Percentiles rank a stretch among this genome's conserved stretches.
Conservation (phyloP, 1,140 invertebrate species). For the Pogonomyrmex barbatus region DNA sequence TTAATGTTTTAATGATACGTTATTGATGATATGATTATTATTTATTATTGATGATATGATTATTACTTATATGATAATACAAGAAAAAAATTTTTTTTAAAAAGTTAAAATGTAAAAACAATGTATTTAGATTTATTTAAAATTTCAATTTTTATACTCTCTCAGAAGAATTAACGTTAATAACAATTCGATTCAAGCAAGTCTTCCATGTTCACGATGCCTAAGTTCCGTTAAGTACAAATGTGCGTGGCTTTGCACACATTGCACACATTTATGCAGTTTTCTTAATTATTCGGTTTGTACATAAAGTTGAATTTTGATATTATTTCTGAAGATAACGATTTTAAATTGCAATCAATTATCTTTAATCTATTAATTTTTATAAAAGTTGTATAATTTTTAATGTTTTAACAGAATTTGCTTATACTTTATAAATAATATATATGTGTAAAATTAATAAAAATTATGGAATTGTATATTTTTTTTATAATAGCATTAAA, state of each 20-base stretch:
- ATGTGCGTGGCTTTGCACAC: constrained; percentile 24
- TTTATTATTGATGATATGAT: not conserved
- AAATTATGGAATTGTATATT: not conserved
- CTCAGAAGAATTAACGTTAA: constrained; percentile 14
- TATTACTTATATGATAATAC: not conserved
- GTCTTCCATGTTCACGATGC: not conserved
- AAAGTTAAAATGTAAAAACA: not conserved
- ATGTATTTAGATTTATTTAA: not conserved
- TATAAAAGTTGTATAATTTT: not conserved
- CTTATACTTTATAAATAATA: not conserved
- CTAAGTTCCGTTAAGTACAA: constrained; percentile 53
- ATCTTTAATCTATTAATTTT: not conserved
- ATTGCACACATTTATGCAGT: not conserved
- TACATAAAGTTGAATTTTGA: not conserved
- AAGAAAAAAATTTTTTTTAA: not conserved
- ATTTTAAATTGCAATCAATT: not conserved
- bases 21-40: not conserved
- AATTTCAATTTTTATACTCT: constrained; percentile 7
- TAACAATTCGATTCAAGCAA: constrained; percentile 22
- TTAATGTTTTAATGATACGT: not conserved
- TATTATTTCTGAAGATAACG: not conserved
- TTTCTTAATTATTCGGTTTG: constrained; percentile 34
- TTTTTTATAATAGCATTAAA: no score
- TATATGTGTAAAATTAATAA: not conserved
- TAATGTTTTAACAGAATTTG: not conserved